Conservation (phyloP, 1,140 invertebrate genomes). For the Trigoniulus corallinus region DNA sequence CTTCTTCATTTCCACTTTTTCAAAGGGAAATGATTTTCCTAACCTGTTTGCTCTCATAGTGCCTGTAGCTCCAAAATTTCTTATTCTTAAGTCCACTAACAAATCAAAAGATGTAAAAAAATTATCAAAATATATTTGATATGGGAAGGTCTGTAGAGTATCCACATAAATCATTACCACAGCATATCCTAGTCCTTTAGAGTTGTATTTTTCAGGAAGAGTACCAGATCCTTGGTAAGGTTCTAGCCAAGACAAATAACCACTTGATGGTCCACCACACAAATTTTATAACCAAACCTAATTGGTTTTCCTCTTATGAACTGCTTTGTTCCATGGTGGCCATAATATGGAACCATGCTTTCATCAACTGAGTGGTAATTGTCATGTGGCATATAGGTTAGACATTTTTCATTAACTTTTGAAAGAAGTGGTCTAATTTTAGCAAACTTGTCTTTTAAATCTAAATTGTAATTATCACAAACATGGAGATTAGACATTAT, state of each 20-base stretch:
- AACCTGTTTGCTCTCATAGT: background rate
- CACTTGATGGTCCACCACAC: background rate
- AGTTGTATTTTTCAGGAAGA: background rate
- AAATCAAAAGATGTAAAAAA: background rate
- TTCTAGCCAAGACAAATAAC: background rate
- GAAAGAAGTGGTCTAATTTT: background rate
- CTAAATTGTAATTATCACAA: background rate
- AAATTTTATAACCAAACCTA: background rate
- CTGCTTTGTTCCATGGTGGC: background rate
- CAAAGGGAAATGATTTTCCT: background rate
- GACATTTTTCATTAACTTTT: background rate
- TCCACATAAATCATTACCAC: background rate
- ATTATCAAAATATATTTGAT: background rate
- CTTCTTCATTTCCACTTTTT: background rate
- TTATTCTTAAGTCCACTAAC: background rate
- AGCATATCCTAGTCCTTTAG: background rate
- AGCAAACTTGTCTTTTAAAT: background rate
- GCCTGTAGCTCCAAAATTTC: background rate
- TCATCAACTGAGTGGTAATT: background rate
- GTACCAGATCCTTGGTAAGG: background rate
- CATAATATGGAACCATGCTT: background rate
- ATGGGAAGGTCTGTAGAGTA: background rate
- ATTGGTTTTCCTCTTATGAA: background rate
- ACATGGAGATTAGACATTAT: background rate
- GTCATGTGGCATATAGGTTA: background rate